Evolutionary conservation across 2,888 invertebrate genomes (phyloP).

Genomic region (Ischnura elegans): DNA sequence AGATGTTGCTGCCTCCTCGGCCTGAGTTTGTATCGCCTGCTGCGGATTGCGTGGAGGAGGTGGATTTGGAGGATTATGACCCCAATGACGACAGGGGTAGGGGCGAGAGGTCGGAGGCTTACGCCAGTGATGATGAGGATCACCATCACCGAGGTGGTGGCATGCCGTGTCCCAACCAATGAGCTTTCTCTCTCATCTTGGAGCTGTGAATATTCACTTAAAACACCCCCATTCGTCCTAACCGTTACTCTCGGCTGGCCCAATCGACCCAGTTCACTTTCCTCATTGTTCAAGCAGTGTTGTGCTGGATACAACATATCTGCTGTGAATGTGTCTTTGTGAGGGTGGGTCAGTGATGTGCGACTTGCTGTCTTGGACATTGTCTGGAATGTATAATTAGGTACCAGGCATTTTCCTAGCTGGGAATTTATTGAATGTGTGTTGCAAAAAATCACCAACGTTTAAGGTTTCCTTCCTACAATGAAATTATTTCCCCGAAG

Average conservation of each 20-base stretch:
- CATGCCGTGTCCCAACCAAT: conserved; percentile 92
- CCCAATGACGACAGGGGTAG: conserved; percentile 80
- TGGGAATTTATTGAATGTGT: conserved; percentile 17
- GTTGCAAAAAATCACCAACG: conserved; percentile 24
- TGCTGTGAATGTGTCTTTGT: conserved; percentile 4
- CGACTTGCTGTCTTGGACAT: neutral
- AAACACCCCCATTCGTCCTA: conserved; percentile 20
- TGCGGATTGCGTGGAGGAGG: conserved; percentile 92
- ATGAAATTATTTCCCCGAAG: neutral
- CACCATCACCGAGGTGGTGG: conserved; percentile 82
- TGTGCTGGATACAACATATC: conserved; percentile 41
- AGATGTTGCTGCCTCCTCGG: conserved; percentile 87
- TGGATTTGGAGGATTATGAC: conserved; percentile 88
- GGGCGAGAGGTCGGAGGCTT: conserved; percentile 83
- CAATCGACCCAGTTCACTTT: conserved; percentile 12
- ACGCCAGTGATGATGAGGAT: conserved; percentile 86
- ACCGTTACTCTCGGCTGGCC: conserved; percentile 21
- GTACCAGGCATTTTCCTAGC: neutral
- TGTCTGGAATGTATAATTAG: conserved; percentile 15
- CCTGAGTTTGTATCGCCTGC: conserved; percentile 85
- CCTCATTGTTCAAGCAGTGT: conserved; percentile 14
- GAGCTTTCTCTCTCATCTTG: conserved; percentile 74
- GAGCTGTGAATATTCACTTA: conserved; percentile 40
- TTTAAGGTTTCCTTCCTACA: neutral
- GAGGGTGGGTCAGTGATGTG: conserved; percentile 15